Conservation (phyloP, 2,888 invertebrate genomes). For the Plagodis dolabraria region DNA sequence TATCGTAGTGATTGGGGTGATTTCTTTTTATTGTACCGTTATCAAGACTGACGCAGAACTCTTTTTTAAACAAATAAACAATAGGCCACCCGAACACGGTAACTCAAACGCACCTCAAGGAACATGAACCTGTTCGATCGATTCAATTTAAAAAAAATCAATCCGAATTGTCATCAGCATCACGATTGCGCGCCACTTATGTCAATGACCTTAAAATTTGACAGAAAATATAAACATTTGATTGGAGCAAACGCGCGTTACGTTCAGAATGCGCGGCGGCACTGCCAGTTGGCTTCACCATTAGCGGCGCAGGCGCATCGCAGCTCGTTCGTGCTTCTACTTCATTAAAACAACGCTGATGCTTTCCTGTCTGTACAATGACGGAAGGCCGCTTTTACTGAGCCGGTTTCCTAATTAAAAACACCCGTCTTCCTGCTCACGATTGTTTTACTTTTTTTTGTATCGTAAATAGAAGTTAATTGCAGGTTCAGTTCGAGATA, state of each 20-base stretch:
- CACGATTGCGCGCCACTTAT: constrained; percentile 28
- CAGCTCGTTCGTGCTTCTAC: constrained; percentile 64
- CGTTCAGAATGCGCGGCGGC: constrained; percentile 69
- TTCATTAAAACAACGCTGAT: constrained; percentile 79
- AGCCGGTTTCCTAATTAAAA: constrained; percentile 82
- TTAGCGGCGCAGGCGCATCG: constrained; percentile 57
- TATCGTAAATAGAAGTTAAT: constrained; percentile 29
- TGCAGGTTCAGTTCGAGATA: not conserved
- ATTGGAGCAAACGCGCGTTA: constrained; percentile 59
- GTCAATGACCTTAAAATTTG: constrained; percentile 62
- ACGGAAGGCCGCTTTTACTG: constrained; percentile 81
- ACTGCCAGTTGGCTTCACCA: constrained; percentile 51
- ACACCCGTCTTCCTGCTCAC: constrained; percentile 51
- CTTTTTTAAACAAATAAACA: constrained; percentile 26
- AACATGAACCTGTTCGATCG: constrained; percentile 37
- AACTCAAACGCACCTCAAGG: constrained; percentile 42
- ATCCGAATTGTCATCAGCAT: constrained; percentile 31
- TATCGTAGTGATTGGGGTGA: no score
- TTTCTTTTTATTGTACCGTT: not conserved
- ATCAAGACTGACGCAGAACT: not conserved
- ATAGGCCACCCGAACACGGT: constrained; percentile 36
- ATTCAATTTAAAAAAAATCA: constrained; percentile 36
- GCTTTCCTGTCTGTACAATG: constrained; percentile 76
- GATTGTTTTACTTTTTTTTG: constrained; percentile 42
- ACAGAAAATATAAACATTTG: constrained; percentile 49